Percentiles rank a stretch among this genome's conserved stretches.
Evolutionary conservation across 2,797 vertebrate genomes (phyloP).

Genomic region (Helarctos malayanus): DNA sequence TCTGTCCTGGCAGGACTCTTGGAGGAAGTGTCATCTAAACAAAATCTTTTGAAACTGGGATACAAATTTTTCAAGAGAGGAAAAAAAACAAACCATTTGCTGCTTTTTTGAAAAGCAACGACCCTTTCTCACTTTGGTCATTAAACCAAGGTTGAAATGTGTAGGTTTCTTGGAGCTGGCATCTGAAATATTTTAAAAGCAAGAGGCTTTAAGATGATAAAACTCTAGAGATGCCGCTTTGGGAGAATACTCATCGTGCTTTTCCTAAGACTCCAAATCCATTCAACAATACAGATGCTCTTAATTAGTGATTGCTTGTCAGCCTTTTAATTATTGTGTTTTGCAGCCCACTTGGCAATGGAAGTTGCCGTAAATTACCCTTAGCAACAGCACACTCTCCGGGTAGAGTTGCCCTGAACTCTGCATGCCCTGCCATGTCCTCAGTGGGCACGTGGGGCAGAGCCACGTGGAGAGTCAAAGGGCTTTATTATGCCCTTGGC

Average conservation of each 20-base stretch:
- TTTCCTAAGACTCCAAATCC: conserved; percentile 5
- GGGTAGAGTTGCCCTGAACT: background rate
- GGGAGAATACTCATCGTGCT: background rate
- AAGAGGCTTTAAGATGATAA: background rate
- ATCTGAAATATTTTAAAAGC: conserved; percentile 14
- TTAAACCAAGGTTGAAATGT: conserved; percentile 6
- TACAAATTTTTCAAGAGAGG: conserved; percentile 1
- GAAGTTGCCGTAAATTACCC: background rate
- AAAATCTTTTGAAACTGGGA: background rate
- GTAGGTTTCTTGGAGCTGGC: background rate
- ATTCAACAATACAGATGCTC: background rate
- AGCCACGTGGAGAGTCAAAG: background rate
- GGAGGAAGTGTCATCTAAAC: background rate
- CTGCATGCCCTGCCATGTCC: background rate
- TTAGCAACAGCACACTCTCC: background rate
- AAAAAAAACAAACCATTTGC: background rate
- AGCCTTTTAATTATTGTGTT: conserved; percentile 36
- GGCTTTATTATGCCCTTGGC: background rate
- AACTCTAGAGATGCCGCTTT: background rate
- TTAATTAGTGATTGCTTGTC: conserved; percentile 54
- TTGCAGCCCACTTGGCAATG: background rate
- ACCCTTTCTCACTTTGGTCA: background rate
- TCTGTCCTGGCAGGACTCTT: background rate
- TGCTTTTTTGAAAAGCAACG: background rate
- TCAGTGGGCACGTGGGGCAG: background rate